phyloP scores from a whole-genome alignment of 2,113 vertebrate genomes.

The Malurus cyaneus region DNA sequence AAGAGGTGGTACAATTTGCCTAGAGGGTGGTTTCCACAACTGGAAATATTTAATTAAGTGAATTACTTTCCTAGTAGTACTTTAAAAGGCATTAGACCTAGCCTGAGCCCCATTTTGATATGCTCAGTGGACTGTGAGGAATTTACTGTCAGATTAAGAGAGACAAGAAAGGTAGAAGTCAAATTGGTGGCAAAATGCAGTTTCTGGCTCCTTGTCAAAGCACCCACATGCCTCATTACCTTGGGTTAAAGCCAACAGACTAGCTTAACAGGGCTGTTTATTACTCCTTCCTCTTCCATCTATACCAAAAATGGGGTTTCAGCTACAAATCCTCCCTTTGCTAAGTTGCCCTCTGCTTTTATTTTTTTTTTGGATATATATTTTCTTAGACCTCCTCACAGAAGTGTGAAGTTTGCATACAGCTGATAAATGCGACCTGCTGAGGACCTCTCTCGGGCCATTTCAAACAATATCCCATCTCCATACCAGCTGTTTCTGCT shows the following conservation, averaged over 20 bases:
- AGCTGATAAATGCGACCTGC: constrained; percentile 39
- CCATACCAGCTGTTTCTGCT: constrained; percentile 17
- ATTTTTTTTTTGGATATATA: not conserved
- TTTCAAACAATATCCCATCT: not conserved
- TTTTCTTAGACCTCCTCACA: not conserved
- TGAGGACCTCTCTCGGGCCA: not conserved
- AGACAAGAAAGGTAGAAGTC: constrained; percentile 48
- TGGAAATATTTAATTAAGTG: constrained; percentile 63
- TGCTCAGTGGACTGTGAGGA: constrained; percentile 45
- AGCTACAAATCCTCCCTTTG: not conserved
- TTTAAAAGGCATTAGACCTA: constrained; percentile 49
- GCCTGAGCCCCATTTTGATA: not conserved
- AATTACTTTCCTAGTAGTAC: constrained; percentile 49
- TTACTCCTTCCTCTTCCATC: not conserved
- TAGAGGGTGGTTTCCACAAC: not conserved
- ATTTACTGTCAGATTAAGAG: constrained; percentile 49
- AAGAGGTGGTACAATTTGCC: not conserved
- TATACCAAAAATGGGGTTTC: not conserved
- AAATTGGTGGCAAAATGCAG: constrained; percentile 31
- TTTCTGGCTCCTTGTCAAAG: constrained; percentile 57
- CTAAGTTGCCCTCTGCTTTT: not conserved
- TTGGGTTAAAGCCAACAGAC: constrained; percentile 57
- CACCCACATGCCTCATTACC: constrained; percentile 64
- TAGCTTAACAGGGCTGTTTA: constrained; percentile 35
- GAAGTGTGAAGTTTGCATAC: fast-evolving